Evolutionary conservation across 2,113 vertebrate species (phyloP), one percentile per base, ranked within the genome.

Genomic region (Cricetomys ansorgei): DNA sequence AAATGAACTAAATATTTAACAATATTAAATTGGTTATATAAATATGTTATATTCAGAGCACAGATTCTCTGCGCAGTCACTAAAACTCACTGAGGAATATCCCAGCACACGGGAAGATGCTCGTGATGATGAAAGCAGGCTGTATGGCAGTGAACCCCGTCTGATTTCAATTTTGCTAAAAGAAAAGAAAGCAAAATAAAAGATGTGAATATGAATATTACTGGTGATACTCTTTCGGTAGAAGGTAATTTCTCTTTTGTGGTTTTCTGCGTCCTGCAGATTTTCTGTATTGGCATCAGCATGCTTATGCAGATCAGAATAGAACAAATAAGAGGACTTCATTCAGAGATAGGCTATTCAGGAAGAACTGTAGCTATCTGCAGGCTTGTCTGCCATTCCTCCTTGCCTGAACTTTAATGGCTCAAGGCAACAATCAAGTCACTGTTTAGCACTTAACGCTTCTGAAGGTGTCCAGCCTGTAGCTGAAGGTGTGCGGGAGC

Each of bases 161-260:
- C 53, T 48, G 76, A 89, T 86, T 91, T 89, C 94, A 96, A 34
- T 91, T 96, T 92, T 84, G 31, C 43, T 88, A 65, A 45, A 77
- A 64, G 67, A 50, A 72, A 81, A 85, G 59, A 53, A 37, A 70
- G 48, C 19, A 57, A 87, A 15, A 89, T n/a, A 25, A 94, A 55
- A 85, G 27, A 73, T 59, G 29, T 37, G 29, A 13, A 81, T 73
- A 83, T 77, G 72, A 92, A 67, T 83, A 89, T 83, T 87, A 15
- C 80, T 12, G 13, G 70, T 80, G 59, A 59, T 59, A 83, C 37
- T 81, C 73, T 93, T 92, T 85, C 48, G 55, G 40, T 45, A 77
- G 77, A 72, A 84, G 59, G 21, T 45, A 34, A 55, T 92, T 94
- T 83, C 12, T 31, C 48, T 73, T 72, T 29, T 85, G 89, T 76